Base-by-base conservation (phyloP, 2,888 invertebrate genomes). In the Amblyteles armatorius region DNA sequence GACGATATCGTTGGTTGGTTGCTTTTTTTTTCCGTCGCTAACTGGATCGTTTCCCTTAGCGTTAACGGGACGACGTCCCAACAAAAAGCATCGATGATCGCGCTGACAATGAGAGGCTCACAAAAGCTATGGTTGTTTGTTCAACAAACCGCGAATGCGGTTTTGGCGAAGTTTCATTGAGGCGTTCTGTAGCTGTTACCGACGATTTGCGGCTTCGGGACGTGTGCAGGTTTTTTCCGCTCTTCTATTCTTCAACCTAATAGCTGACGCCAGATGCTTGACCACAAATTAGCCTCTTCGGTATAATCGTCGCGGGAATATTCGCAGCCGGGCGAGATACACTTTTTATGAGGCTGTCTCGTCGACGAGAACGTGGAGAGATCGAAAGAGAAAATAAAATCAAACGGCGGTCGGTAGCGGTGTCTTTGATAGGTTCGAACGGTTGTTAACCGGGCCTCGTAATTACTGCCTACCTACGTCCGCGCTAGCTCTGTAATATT, bases 141-240 rank as follows among this genome's bases (percentile, higher is more conserved):
- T 89, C 86, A 87, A 63, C 83, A 83, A 86, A 89, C 91, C 89
- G 87, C 91, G 85, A 84, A 83, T 63, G 86, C 76, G 88, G 87
- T 89, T 88, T 84, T 82, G 19, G 68, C 50, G 63, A 68, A 19
- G 44, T 52, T 79, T 76, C 44, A 87, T 89, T 83, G 86, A 84
- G 79, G 79, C 84, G 52, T 78, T 86, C 85, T 83, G 85, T 78
- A 63, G 65, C 60, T 48, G 60, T 44, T 71, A 57, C 76, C 83
- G 82, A 80, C 84, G 83, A 83, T 82, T 71, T 79, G 79, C 67
- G 68, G 72, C 33, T 82, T 78, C 52, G 9, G 9, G 57, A 22
- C 5, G 55, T 36, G 68, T 36, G 69, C 13, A 68, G 19, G 40
- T 52, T 68, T 68, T 26, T 52, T 55, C 40, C 33, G 9, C 50